Evolutionary conservation across 2,113 vertebrate species (phyloP).

Genomic region (Paedocypris sp.): DNA sequence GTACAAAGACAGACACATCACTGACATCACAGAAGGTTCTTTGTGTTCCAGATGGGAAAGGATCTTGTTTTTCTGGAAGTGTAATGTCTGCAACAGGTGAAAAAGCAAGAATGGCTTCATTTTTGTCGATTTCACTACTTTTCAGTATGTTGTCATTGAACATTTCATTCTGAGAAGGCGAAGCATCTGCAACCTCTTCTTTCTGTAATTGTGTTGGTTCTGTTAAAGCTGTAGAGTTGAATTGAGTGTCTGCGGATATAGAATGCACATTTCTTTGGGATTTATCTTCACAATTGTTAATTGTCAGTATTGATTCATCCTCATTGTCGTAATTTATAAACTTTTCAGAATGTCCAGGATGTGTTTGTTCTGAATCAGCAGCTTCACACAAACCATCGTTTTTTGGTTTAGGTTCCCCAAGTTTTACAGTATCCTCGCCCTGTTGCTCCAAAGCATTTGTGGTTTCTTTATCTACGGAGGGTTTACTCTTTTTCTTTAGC

Average conservation of each 20-base stretch:
- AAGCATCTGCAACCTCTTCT: slow-evolving; percentile 10
- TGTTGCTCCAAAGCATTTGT: background rate
- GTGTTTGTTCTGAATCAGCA: background rate
- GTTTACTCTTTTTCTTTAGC: background rate
- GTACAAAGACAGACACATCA: slow-evolving; percentile 33
- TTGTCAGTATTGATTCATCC: slow-evolving; percentile 3
- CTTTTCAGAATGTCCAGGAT: background rate
- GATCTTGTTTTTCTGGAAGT: background rate
- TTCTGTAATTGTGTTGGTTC: slow-evolving; percentile 25
- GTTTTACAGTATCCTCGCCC: background rate
- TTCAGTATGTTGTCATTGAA: background rate
- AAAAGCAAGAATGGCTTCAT: background rate
- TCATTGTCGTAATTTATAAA: background rate
- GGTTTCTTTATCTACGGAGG: background rate
- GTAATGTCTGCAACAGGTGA: slow-evolving; percentile 17
- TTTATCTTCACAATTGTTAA: background rate
- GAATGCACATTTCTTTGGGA: background rate
- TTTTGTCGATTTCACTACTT: background rate
- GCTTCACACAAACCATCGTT: background rate
- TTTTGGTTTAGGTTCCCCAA: background rate
- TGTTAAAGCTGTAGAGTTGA: background rate
- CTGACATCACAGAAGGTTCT: slow-evolving; percentile 1
- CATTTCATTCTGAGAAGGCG: slow-evolving; percentile 28
- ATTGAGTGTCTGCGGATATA: background rate
- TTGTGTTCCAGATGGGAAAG: slow-evolving; percentile 7